Conservation (phyloP, 2,113 vertebrate genomes). For the Hiodon alosoides region DNA sequence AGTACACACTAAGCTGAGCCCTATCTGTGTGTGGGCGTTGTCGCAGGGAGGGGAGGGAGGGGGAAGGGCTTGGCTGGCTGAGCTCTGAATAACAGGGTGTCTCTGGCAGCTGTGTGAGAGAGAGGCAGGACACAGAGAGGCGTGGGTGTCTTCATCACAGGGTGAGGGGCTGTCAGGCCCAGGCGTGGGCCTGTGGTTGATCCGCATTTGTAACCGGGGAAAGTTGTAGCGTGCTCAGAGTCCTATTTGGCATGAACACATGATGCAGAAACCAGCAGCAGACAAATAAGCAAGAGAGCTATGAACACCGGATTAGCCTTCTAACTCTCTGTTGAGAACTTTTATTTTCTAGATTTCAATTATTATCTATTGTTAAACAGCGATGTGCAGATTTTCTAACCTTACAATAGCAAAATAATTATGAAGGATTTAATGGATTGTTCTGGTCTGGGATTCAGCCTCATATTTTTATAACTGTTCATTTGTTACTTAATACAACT, state of each 20-base stretch:
- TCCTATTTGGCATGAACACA: slow-evolving; percentile 10
- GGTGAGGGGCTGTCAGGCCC: slow-evolving; percentile 34
- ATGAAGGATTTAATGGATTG: background rate
- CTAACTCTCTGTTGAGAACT: background rate
- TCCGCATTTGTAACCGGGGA: slow-evolving; percentile 14
- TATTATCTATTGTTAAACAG: too few species aligned
- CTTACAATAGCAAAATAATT: background rate
- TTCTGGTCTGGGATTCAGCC: background rate
- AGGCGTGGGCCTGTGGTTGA: slow-evolving; percentile 26
- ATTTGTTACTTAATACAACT: background rate
- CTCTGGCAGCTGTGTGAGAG: slow-evolving; percentile 43
- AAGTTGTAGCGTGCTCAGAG: slow-evolving; percentile 5
- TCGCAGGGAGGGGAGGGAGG: slow-evolving; percentile 31
- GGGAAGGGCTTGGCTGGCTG: slow-evolving; percentile 36
- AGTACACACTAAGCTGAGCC: slow-evolving; percentile 27
- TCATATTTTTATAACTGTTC: background rate
- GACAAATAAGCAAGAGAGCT: slow-evolving; percentile 5
- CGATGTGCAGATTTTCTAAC: background rate
- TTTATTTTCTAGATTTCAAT: too few species aligned
- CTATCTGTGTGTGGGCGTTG: slow-evolving; percentile 37
- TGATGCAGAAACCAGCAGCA: slow-evolving; percentile 12
- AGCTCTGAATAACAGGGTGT: slow-evolving; percentile 36
- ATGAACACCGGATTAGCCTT: background rate
- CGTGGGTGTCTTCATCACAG: slow-evolving; percentile 41
- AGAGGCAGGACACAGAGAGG: slow-evolving; percentile 34